Evolutionary conservation across 1,140 invertebrate genomes (phyloP).

Genomic region (Heliconius himera): DNA sequence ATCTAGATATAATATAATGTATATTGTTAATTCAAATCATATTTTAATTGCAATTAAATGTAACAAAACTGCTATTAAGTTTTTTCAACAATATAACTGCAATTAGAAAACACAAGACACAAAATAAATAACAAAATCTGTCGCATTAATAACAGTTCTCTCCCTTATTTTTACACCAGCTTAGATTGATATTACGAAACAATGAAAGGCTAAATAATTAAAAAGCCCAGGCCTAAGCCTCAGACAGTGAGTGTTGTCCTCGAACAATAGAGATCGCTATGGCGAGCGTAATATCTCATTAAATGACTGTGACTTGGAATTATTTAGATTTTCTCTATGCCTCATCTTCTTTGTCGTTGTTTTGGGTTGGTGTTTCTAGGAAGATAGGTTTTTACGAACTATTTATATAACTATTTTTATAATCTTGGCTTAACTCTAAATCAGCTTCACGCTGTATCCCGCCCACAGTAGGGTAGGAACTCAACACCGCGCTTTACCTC

Average conservation of each 20-base stretch:
- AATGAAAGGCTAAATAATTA: conserved; percentile 25
- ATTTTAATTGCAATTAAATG: too few species aligned
- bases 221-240: background rate
- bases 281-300: conserved; percentile 12
- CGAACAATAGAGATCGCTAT: background rate
- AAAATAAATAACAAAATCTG: background rate
- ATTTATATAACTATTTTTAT: too few species aligned
- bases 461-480: too few species aligned
- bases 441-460: too few species aligned
- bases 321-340: conserved; percentile 11
- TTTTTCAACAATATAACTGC: too few species aligned
- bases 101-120: background rate
- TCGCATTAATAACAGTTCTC: background rate
- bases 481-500: too few species aligned
- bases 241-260: background rate
- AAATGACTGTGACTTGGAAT: background rate
- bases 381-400: too few species aligned
- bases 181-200: background rate
- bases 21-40: too few species aligned
- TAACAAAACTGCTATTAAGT: too few species aligned
- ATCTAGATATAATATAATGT: too few species aligned
- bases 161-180: background rate
- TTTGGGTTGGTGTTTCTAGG: background rate
- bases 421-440: too few species aligned
- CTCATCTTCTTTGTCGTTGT: background rate